phyloP scores from a whole-genome alignment of 1,140 invertebrate species.

The Dryas iulia region DNA sequence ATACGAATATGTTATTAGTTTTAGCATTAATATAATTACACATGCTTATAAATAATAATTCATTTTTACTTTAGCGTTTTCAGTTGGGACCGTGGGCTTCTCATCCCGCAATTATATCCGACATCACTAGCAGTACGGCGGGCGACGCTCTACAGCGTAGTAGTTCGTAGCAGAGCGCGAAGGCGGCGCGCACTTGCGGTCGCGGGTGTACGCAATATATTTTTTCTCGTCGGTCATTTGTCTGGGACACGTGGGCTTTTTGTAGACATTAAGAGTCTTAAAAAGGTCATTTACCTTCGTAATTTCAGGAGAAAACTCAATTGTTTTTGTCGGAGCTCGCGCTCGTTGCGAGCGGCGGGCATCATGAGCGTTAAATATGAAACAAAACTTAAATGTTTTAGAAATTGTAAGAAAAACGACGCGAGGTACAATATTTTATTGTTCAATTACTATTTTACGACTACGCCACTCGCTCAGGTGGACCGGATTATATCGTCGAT shows the following conservation, averaged over 20 bases:
- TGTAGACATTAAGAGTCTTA: constrained; percentile 24
- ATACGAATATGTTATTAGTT: too few relatives aligned
- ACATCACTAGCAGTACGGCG: neutral
- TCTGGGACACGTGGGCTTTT: constrained; percentile 23
- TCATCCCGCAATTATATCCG: neutral
- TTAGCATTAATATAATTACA: too few relatives aligned
- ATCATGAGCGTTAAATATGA: neutral
- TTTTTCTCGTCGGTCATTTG: constrained; percentile 22
- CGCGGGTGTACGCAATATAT: constrained; percentile 21
- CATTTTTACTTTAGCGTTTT: too few relatives aligned
- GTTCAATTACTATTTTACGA: neutral
- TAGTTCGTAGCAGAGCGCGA: too few relatives aligned
- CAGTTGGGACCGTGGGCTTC: too few relatives aligned
- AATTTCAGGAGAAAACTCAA: constrained; percentile 18
- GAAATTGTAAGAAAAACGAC: neutral
- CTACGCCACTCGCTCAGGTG: neutral
- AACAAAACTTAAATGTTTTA: neutral
- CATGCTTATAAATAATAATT: too few relatives aligned
- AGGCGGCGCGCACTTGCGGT: neutral
- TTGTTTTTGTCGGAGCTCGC: constrained; percentile 12
- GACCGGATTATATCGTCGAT: too few relatives aligned
- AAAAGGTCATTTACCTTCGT: constrained; percentile 28
- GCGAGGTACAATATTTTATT: neutral
- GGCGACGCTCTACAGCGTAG: too few relatives aligned
- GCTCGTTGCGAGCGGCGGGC: too few relatives aligned